Evolutionary conservation across 92 coral and sea anemone species (phyloP).

Genomic region (Heliopora coerulea): DNA sequence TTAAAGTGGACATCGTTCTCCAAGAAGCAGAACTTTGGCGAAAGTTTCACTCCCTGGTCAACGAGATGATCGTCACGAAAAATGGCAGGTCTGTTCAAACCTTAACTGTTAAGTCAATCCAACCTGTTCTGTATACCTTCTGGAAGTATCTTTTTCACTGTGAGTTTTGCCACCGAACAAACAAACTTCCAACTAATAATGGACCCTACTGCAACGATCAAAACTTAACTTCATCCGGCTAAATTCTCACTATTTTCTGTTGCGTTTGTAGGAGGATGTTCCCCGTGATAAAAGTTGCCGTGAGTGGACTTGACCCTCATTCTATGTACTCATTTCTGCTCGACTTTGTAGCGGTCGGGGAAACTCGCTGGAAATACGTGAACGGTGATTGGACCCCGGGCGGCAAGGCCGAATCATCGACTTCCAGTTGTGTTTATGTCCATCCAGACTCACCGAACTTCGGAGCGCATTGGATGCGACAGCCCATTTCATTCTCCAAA

Average conservation of each 20-base stretch:
- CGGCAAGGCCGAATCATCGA: conserved; percentile 95
- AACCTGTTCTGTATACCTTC: too few relatives aligned
- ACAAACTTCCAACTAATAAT: not conserved
- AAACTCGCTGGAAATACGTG: conserved; percentile 96
- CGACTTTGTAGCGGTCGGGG: conserved; percentile 90
- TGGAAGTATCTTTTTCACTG: too few relatives aligned
- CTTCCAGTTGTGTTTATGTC: conserved; percentile 92
- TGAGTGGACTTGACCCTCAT: conserved; percentile 90
- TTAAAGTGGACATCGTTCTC: conserved; percentile 74
- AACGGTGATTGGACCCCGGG: conserved; percentile 99
- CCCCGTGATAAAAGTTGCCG: conserved; percentile 90
- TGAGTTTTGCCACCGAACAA: too few relatives aligned
- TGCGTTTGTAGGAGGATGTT: conserved; percentile 82
- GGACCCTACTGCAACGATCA: not conserved
- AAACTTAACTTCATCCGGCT: too few relatives aligned
- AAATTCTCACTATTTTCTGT: too few relatives aligned
- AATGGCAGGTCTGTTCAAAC: conserved; percentile 76
- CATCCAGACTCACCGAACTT: conserved; percentile 99
- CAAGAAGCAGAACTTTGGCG: conserved; percentile 96
- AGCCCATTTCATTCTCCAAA: conserved; percentile 86
- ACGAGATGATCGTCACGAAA: conserved; percentile 99
- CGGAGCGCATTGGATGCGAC: conserved; percentile 99
- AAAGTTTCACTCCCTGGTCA: conserved; percentile 82
- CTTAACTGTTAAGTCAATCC: too few relatives aligned
- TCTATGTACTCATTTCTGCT: conserved; percentile 95